Percentiles rank a stretch among this genome's conserved stretches.
Conservation (phyloP, 2,797 vertebrate genomes). For the Crenuchus spilurus region DNA sequence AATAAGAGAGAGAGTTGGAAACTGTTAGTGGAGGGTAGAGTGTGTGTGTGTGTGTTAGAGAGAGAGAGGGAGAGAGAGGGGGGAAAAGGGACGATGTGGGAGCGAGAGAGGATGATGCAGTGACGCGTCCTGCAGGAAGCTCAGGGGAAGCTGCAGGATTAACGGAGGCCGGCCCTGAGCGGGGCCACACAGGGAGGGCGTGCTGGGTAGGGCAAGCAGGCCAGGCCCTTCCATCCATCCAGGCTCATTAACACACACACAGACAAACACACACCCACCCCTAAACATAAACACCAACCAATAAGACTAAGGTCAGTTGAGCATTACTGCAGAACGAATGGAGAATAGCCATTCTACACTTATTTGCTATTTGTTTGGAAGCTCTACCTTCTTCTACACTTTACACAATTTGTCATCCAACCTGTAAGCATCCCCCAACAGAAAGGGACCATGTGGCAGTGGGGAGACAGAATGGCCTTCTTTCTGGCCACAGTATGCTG, state of each 20-base stretch:
- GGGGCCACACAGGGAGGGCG: constrained; percentile 36
- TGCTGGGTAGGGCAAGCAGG: constrained; percentile 37
- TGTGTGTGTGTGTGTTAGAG: constrained; percentile 38
- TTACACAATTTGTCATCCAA: too few species aligned
- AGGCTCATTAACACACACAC: constrained; percentile 69
- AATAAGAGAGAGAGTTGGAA: constrained; percentile 50
- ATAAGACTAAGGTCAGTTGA: constrained; percentile 29
- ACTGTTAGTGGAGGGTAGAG: constrained; percentile 47
- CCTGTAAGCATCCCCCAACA: too few species aligned
- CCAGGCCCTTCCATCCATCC: constrained; percentile 64
- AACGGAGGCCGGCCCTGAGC: constrained; percentile 33
- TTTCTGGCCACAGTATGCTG: too few species aligned
- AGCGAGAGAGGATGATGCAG: constrained; percentile 68
- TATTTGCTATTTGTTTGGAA: too few species aligned
- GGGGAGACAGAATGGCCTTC: too few species aligned
- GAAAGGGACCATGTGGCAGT: too few species aligned
- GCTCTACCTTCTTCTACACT: too few species aligned
- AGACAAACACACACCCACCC: constrained; percentile 37
- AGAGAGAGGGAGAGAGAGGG: constrained; percentile 21
- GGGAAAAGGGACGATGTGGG: constrained; percentile 54
- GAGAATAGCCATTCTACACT: too few species aligned
- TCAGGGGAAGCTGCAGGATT: constrained; percentile 55
- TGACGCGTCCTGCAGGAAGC: constrained; percentile 63
- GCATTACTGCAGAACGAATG: not conserved
- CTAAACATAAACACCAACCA: constrained; percentile 37